Percentiles rank a stretch among this genome's conserved stretches.
Conservation (phyloP, 2,113 vertebrate genomes). For the Noturus placidus region DNA sequence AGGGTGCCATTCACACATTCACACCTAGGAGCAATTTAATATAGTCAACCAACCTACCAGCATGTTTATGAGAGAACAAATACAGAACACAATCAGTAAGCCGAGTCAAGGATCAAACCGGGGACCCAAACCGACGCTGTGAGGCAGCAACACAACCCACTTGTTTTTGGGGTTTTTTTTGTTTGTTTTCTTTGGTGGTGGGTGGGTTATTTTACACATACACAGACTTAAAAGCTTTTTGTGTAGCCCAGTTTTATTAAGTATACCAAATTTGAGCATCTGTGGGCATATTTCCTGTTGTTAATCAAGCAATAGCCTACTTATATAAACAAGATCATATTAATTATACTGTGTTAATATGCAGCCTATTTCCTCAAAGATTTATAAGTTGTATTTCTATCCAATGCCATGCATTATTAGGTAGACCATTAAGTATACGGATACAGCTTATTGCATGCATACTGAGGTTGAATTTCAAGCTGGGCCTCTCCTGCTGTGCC, state of each 20-base stretch:
- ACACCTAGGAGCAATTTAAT: background rate
- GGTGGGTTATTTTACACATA: background rate
- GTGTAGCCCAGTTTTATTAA: background rate
- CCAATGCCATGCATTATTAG: constrained; percentile 9
- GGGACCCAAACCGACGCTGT: background rate
- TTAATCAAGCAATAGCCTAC: constrained; percentile 29
- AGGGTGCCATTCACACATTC: background rate
- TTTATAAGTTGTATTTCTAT: background rate
- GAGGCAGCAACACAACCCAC: background rate
- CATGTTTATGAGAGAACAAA: background rate
- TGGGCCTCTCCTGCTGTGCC: background rate
- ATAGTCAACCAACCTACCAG: background rate
- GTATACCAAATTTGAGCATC: background rate
- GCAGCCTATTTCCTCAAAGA: background rate
- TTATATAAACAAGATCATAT: constrained; percentile 25
- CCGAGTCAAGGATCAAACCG: background rate
- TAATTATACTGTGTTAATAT: constrained; percentile 15
- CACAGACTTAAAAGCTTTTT: background rate
- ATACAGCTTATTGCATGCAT: background rate
- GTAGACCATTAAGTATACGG: background rate
- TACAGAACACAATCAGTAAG: background rate
- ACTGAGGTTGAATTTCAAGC: background rate
- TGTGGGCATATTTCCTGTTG: constrained; percentile 2
- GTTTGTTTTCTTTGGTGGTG: background rate
- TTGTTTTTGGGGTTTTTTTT: background rate